A percentile compares a stretch with the other conserved stretches of the same genome.
These are phyloP conservation scores for Ataeniobius toweri DNA, from an alignment of 2,797 vertebrate genomes.

Conservation along the genomic window DNA sequence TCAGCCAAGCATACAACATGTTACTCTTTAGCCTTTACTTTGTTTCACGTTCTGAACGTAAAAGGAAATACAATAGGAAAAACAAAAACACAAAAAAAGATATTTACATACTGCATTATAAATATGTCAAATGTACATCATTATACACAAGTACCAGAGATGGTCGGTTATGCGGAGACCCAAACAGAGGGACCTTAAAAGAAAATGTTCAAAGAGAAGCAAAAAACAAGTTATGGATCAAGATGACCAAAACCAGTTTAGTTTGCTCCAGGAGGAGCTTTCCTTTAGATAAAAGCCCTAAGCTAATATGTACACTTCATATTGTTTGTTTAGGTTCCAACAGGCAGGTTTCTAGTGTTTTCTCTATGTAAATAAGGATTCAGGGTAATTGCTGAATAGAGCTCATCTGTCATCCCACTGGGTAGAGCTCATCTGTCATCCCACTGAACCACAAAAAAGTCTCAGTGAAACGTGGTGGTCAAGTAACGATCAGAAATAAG, in stretches of 20 bases:
- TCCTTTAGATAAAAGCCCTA: slow-evolving; percentile 60
- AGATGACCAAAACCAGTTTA: slow-evolving; percentile 65
- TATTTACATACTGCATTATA: slow-evolving; percentile 91
- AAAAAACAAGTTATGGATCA: slow-evolving; percentile 56
- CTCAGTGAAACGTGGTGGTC: slow-evolving; percentile 46
- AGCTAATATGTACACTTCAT: slow-evolving; percentile 72
- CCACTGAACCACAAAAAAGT: slow-evolving; percentile 52
- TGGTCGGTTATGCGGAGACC: slow-evolving; percentile 70
- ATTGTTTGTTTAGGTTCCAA: slow-evolving; percentile 38
- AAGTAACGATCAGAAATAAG: slow-evolving; percentile 66
- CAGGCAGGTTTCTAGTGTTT: slow-evolving; percentile 59
- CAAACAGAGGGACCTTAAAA: slow-evolving; percentile 78
- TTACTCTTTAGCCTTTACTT: slow-evolving; percentile 81
- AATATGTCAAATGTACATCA: slow-evolving; percentile 91
- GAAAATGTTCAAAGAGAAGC: slow-evolving; percentile 70
- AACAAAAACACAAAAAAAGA: slow-evolving; percentile 66
- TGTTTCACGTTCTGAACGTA: slow-evolving; percentile 76
- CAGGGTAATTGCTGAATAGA: slow-evolving; percentile 54
- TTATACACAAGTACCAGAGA: slow-evolving; percentile 87
- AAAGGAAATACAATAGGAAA: slow-evolving; percentile 72
- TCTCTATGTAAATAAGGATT: slow-evolving; percentile 49
- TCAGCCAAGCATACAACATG: slow-evolving; percentile 84
- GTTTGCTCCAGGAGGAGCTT: slow-evolving; percentile 54
- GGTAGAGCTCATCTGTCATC: slow-evolving; percentile 53
- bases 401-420: slow-evolving; percentile 44